These are phyloP conservation scores for Anas capensis DNA, from an alignment of 2,797 vertebrate species.

Conservation along the genomic window DNA sequence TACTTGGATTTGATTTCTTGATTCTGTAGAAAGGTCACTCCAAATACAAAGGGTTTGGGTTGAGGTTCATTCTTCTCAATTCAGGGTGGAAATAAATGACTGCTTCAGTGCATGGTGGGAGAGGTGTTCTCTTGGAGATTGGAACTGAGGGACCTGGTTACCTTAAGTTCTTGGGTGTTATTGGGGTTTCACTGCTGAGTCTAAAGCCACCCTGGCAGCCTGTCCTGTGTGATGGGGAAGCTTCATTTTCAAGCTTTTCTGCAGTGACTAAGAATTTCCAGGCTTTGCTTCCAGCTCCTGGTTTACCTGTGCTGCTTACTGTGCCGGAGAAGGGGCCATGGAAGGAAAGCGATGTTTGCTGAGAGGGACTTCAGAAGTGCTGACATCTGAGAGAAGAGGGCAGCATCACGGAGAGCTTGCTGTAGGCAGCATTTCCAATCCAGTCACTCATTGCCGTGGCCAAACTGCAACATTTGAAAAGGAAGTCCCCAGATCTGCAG, in stretches of 20 bases:
- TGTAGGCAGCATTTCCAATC: background rate
- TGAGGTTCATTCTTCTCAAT: background rate
- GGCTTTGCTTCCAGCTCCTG: background rate
- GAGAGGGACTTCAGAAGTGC: background rate
- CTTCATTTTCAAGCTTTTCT: background rate
- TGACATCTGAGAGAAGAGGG: background rate
- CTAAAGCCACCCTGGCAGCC: background rate
- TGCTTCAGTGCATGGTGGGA: background rate
- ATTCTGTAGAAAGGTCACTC: background rate
- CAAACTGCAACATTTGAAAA: background rate
- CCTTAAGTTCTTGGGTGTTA: fast-evolving
- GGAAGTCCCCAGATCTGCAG: background rate
- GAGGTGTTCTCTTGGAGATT: background rate
- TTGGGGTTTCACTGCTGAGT: background rate
- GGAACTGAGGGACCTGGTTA: background rate
- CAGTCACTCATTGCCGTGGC: background rate
- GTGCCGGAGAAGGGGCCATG: background rate
- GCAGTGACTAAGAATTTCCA: background rate
- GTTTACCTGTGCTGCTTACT: background rate
- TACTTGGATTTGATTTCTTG: background rate
- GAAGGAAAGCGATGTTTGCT: background rate
- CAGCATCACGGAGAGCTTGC: background rate
- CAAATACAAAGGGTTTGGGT: background rate
- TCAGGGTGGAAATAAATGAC: fast-evolving
- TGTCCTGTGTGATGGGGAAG: background rate